phyloP scores from a whole-genome alignment of 2,888 invertebrate species.

The Tetranychus piercei region DNA sequence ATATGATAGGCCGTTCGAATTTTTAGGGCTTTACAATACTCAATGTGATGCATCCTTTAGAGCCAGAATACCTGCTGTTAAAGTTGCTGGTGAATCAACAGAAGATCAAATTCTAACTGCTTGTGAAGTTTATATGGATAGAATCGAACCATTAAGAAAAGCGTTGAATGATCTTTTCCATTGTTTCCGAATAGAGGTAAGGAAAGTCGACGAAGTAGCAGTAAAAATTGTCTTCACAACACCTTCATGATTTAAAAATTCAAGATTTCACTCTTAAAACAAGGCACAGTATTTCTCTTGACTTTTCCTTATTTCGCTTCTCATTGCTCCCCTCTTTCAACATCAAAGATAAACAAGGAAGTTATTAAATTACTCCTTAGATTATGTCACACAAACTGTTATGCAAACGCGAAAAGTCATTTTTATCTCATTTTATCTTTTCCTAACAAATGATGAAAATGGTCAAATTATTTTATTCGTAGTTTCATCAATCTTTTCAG shows the following conservation, averaged over 20 bases:
- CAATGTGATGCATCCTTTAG: slow-evolving; percentile 71
- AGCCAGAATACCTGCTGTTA: slow-evolving; percentile 67
- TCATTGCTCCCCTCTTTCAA: not conserved
- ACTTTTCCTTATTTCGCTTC: not conserved
- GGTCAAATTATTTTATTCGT: not conserved
- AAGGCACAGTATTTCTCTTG: not conserved
- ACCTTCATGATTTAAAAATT: not conserved
- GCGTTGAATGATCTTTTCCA: slow-evolving; percentile 80
- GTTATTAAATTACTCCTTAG: not conserved
- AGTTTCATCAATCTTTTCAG: not conserved
- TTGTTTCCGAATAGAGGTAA: slow-evolving; percentile 55
- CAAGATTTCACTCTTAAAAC: not conserved
- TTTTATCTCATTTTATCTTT: no score
- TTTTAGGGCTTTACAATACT: slow-evolving; percentile 77
- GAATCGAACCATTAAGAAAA: slow-evolving; percentile 58
- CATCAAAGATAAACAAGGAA: not conserved
- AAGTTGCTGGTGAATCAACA: slow-evolving; percentile 78
- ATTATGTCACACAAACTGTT: not conserved
- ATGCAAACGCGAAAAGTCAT: no score
- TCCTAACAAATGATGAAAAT: not conserved
- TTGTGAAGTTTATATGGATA: slow-evolving; percentile 56
- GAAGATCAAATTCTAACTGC: slow-evolving; percentile 76
- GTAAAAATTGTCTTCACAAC: not conserved
- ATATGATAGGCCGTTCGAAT: slow-evolving; percentile 58
- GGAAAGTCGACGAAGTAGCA: no score